Evolutionary conservation across 2,888 invertebrate species (phyloP), one percentile per base, ranked within the genome.

Genomic region (Brachyptera putata): DNA sequence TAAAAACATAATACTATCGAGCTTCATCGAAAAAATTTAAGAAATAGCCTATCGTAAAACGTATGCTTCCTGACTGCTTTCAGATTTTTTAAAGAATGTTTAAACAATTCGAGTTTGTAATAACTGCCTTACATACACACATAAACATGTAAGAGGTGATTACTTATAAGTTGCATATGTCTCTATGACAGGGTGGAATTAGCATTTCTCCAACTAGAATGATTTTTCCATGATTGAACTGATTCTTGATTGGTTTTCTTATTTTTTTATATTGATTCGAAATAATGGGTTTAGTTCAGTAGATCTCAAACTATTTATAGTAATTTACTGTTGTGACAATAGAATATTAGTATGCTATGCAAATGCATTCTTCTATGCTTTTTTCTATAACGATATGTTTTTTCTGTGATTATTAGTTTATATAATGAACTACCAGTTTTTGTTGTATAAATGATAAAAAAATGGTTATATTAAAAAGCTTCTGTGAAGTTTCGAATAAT

Each of bases 11-110:
- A 30, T 30, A 7, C 30, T 30, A 7, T 7, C 30, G 43, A 43
- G 43, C 43, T 43, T 43, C 18, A 43, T 43, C 16, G 21, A 43
- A 37, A 37, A 11, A 13, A 21, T 21, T 21, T 18, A 30, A 5
- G 11, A 7, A 5, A 5, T 43, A 43, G 43, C 43, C 43, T 5
- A 5, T 43, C 21, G 43, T 43, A 18, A 14, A 43, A 43, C 18
- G 11, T 21, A 43, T 43, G 43, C 43, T 43, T 43, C 43, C 43
- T 43, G 43, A 43, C 43, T 18, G 43, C 43, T 43, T 43, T 18
- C 7, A 30, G n/a, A n/a, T n/a, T n/a, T n/a, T n/a, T n/a, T n/a
- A 30, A 5, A 7, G 30, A 30, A 11, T 30, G 5, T 18, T 21
- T 3, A 16, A 43, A 43, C 11, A 18, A 43, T 43, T 16, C 9